Conservation (phyloP, 2,113 vertebrate genomes). For the Gymnogyps californianus region DNA sequence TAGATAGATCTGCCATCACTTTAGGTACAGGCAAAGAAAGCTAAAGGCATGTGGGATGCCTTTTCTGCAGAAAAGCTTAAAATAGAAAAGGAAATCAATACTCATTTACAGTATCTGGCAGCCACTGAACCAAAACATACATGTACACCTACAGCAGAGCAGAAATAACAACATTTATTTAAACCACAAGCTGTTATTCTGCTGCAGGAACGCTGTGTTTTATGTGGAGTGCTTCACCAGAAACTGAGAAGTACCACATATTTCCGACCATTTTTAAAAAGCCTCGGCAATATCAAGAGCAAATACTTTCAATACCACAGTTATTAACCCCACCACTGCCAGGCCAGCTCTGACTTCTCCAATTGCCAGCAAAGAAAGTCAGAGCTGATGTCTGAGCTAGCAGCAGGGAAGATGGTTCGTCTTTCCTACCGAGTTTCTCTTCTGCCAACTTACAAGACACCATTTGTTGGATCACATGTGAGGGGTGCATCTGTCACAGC, state of each 20-base stretch:
- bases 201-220: conserved; percentile 33
- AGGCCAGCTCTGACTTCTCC: accelerated
- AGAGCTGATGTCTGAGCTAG: background rate
- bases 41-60: conserved; percentile 10
- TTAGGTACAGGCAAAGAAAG: background rate
- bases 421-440: background rate
- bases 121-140: conserved; percentile 48
- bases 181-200: conserved; percentile 68
- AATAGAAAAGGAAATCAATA: conserved; percentile 52
- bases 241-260: background rate
- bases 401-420: background rate
- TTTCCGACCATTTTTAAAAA: background rate
- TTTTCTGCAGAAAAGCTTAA: conserved; percentile 3
- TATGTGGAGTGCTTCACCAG: conserved; percentile 27
- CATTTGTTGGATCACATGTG: background rate
- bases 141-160: conserved; percentile 51
- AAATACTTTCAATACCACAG: background rate
- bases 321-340: background rate
- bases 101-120: conserved; percentile 52
- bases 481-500: background rate
- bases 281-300: background rate
- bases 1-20: background rate
- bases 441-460: background rate
- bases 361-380: background rate
- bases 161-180: conserved; percentile 69